Conservation (phyloP, 2,888 invertebrate species). For the Loripinus fragilis region DNA sequence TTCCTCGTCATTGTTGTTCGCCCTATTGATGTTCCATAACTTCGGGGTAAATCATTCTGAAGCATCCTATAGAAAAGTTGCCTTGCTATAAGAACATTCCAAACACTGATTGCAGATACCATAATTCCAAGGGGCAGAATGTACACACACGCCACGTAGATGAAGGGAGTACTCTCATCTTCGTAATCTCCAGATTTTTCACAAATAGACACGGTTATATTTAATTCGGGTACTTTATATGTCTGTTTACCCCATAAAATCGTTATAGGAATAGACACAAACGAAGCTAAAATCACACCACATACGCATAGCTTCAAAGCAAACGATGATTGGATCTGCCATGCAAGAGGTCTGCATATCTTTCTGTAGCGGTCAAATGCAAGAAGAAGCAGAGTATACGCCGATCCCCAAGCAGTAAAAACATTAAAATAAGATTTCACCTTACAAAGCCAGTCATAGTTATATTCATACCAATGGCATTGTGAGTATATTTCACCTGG, state of each 20-base stretch:
- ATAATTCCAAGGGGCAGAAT: conserved; percentile 43
- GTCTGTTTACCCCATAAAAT: conserved; percentile 53
- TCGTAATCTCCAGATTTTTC: conserved; percentile 36
- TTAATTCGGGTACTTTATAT: conserved; percentile 20
- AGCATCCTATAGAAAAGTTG: conserved; percentile 31
- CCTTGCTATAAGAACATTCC: conserved; percentile 43
- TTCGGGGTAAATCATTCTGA: too few relatives aligned
- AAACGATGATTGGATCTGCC: conserved; percentile 45
- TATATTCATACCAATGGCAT: conserved; percentile 48
- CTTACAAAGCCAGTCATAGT: conserved; percentile 50
- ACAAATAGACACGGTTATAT: conserved; percentile 45
- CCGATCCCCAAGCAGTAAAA: conserved; percentile 46
- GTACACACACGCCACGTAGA: conserved; percentile 44
- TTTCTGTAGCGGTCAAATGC: conserved; percentile 52
- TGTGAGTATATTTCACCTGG: conserved; percentile 49
- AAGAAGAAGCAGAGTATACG: conserved; percentile 33
- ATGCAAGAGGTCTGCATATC: conserved; percentile 41
- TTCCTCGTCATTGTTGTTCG: too few relatives aligned
- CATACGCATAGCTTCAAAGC: conserved; percentile 32
- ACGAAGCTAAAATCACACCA: conserved; percentile 14
- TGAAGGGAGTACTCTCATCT: conserved; percentile 34
- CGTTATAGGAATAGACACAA: conserved; percentile 34
- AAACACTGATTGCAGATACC: conserved; percentile 30
- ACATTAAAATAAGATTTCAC: conserved; percentile 20
- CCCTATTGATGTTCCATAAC: too few relatives aligned